A percentile compares a stretch with the other conserved stretches of the same genome.
Conservation (phyloP, 2,888 invertebrate genomes). For the Pasiphila rectangulata region DNA sequence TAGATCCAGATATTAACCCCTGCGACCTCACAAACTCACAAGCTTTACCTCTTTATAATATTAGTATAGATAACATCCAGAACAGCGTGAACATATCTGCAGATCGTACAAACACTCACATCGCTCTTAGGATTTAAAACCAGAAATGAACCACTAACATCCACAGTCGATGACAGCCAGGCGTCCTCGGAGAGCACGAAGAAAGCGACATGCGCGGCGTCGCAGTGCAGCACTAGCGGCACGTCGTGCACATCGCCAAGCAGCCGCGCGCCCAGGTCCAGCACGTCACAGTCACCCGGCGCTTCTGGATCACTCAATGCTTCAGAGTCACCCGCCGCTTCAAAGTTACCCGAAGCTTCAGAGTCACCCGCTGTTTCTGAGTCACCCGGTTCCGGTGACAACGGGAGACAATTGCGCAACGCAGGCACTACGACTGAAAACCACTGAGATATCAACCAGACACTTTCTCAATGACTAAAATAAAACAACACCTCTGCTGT, state of each 20-base stretch:
- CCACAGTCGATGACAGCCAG: slow-evolving; percentile 50
- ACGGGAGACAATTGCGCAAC: slow-evolving; percentile 20
- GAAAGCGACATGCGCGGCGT: slow-evolving; percentile 49
- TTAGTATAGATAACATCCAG: too few relatives aligned
- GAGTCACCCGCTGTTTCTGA: too few relatives aligned
- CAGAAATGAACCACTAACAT: slow-evolving; percentile 45
- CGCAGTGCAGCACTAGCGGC: slow-evolving; percentile 43
- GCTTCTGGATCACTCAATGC: too few relatives aligned
- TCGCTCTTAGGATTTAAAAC: neutral
- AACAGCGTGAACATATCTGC: too few relatives aligned
- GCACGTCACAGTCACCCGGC: slow-evolving; percentile 34
- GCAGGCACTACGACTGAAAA: slow-evolving; percentile 45
- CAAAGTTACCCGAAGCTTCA: too few relatives aligned
- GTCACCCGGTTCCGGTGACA: too few relatives aligned
- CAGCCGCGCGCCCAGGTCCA: slow-evolving; percentile 62
- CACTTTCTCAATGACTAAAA: neutral
- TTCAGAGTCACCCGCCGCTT: too few relatives aligned
- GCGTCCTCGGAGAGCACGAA: slow-evolving; percentile 60
- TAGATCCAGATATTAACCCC: too few relatives aligned
- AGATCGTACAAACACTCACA: neutral
- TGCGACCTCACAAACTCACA: too few relatives aligned
- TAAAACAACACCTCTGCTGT: neutral
- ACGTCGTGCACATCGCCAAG: slow-evolving; percentile 57
- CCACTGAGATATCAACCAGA: too few relatives aligned
- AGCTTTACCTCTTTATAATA: too few relatives aligned